Base-by-base conservation (phyloP, 2,888 invertebrate genomes). In the Ennomos erosarius region DNA sequence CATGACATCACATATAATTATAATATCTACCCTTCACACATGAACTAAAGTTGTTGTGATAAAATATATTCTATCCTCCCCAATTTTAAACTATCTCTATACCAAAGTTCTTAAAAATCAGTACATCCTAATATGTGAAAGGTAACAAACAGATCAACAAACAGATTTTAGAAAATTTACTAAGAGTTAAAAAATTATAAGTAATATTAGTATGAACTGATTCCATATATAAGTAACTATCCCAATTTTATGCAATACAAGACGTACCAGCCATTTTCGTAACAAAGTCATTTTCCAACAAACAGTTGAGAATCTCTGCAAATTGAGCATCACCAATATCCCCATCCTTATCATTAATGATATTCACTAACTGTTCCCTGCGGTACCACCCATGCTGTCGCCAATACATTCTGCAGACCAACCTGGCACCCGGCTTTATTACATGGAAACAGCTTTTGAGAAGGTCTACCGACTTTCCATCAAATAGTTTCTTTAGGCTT, bases 391-490 rank as follows among this genome's bases (percentile, higher is more conserved):
- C 71, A 0, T 76, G 73, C 55, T 83, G 79, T 8, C 84, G 73
- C 91, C 92, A 91, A 64, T 82, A 91, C 39, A 92, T 62, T 3
- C 90, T 72, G 67, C 90, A 90, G 1, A 90, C 76, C 1, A 90
- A 59, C 48, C 72, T 76, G 71, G 84, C 75, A 0, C 84, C 85
- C 0, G 82, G 82, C 42, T 85, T 82, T 0, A 62, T 52, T 0
- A 85, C 48, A 10, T 64, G 47, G 56, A 81, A 62, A 46, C 76
- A 79, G 11, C 71, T 76, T 9, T 61, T 58, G 6, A 90, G 64
- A 0, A 90, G 62, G 0, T 58, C 47, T 54, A 79, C 71, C 8
- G 82, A 73, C 0, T 63, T 64, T 39, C 75, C 70, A 39, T 74
- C 72, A 37, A 91, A 58, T 10, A 91, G 67, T 9, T 55, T 55